Evolutionary conservation across 1,140 invertebrate species (phyloP).

Genomic region (Polypedilum vanderplanki): DNA sequence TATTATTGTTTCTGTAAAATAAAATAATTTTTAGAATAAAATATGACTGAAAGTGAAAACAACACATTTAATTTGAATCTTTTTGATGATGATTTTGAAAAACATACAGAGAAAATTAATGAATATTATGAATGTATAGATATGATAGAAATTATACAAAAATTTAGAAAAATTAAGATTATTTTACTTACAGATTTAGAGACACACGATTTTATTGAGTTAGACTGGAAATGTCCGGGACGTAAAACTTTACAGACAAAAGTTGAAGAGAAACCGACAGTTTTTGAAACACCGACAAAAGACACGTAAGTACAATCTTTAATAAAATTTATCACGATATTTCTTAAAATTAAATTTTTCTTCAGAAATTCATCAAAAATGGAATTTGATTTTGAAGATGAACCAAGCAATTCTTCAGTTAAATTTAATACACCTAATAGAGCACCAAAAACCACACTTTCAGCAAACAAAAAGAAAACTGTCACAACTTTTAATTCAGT

Average conservation of each 20-base stretch:
- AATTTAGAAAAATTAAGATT: background rate
- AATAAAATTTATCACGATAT: background rate
- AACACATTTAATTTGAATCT: background rate
- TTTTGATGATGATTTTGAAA: conserved; percentile 1
- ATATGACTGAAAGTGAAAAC: background rate
- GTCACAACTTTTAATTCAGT: background rate
- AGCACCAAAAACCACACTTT: background rate
- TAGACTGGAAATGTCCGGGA: background rate
- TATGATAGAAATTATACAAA: background rate
- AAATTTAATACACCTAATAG: background rate
- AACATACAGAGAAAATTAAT: conserved; percentile 6
- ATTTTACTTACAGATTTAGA: background rate
- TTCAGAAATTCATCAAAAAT: background rate
- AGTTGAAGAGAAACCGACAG: background rate
- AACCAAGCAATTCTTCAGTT: background rate
- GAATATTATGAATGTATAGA: conserved; percentile 20
- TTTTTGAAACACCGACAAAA: conserved; percentile 5
- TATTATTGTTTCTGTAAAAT: background rate
- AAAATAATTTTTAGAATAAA: background rate
- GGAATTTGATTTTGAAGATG: conserved; percentile 2
- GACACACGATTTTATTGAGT: background rate
- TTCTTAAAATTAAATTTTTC: background rate
- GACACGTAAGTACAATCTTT: background rate
- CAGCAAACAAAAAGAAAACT: conserved; percentile 1
- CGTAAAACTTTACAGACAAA: background rate